Evolutionary conservation across 2,888 invertebrate species (phyloP).

Genomic region (Ferdinandea cuprea): DNA sequence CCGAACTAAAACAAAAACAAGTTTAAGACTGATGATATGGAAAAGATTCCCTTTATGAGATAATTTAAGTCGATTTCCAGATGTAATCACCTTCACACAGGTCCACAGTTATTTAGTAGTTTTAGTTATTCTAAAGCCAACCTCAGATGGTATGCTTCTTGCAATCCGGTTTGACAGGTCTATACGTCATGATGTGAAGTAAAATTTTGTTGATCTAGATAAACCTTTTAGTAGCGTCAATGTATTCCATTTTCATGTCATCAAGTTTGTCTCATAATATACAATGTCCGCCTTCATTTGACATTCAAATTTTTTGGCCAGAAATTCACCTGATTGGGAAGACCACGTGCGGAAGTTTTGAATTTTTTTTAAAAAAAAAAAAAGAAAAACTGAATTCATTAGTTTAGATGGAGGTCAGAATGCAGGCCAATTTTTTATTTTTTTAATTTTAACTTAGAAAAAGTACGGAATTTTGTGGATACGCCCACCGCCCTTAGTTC

Average conservation of each 20-base stretch:
- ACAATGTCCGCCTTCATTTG: constrained; percentile 11
- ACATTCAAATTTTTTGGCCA: constrained; percentile 15
- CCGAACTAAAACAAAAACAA: neutral
- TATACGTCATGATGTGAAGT: neutral
- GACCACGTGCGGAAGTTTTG: constrained; percentile 7
- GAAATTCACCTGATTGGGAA: neutral
- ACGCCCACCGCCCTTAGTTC: neutral
- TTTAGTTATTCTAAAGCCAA: too few species aligned
- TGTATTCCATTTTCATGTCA: constrained; percentile 5
- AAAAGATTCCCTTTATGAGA: constrained; percentile 6
- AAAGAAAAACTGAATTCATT: neutral
- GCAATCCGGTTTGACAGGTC: constrained; percentile 5
- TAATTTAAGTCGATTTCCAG: neutral
- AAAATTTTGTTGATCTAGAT: neutral
- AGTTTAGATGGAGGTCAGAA: neutral
- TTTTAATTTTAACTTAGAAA: neutral
- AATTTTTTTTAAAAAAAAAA: too few species aligned
- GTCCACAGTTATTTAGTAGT: too few species aligned
- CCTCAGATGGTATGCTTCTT: neutral
- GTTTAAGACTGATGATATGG: neutral
- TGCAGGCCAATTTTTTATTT: neutral
- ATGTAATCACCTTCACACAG: too few species aligned
- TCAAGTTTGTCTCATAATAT: neutral
- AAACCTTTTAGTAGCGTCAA: neutral
- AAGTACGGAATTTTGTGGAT: neutral